Conservation (phyloP, 2,888 invertebrate genomes). For the Caenorhabditis plicata region DNA sequence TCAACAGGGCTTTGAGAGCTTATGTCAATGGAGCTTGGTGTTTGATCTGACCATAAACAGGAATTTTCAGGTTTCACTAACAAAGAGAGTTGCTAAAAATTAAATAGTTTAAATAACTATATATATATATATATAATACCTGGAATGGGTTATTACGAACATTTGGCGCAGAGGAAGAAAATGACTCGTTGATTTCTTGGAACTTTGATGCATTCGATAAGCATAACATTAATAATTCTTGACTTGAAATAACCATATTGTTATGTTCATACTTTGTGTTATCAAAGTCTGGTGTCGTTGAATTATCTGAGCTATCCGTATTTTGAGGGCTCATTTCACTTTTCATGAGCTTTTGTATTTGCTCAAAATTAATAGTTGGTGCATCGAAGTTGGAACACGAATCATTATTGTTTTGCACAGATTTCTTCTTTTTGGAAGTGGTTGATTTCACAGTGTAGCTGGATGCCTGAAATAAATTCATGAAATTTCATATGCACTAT, state of each 20-base stretch:
- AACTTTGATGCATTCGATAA: constrained; percentile 23
- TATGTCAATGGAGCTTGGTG: constrained; percentile 26
- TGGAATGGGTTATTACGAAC: too few relatives aligned
- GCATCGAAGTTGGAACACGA: too few relatives aligned
- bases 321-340: constrained; percentile 25
- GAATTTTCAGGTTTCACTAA: constrained; percentile 24
- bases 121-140: too few relatives aligned
- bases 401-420: constrained; percentile 3
- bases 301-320: constrained; percentile 27
- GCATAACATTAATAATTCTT: constrained; percentile 47
- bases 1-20: constrained; percentile 31
- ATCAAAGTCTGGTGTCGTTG: constrained; percentile 25
- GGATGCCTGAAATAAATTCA: too few relatives aligned
- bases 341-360: constrained; percentile 35
- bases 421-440: constrained; percentile 21
- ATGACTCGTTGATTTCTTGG: too few relatives aligned
- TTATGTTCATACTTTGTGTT: too few relatives aligned
- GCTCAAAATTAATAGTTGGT: constrained; percentile 24
- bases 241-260: constrained; percentile 9
- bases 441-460: constrained; percentile 19
- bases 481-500: too few relatives aligned
- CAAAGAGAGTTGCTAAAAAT: too few relatives aligned
- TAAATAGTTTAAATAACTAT: too few relatives aligned
- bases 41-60: constrained; percentile 39
- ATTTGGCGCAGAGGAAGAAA: background rate